These are phyloP conservation scores for Oryzias dopingdopingensis DNA, from an alignment of 2,797 vertebrate species.

Conservation along the genomic window DNA sequence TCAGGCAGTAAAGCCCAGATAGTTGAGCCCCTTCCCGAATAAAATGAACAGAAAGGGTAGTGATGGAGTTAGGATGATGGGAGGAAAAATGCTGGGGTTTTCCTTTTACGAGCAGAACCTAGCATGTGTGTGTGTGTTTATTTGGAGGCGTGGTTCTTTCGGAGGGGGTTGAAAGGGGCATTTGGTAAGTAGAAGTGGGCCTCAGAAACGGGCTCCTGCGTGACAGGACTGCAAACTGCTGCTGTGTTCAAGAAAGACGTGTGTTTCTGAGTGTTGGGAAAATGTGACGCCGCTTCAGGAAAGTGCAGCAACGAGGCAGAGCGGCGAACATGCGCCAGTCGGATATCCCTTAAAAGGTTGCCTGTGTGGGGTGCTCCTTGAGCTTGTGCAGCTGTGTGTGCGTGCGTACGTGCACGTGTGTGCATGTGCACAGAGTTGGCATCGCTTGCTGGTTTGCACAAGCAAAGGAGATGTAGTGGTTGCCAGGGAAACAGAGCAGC, in stretches of 20 bases:
- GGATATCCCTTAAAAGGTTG: slow-evolving; percentile 62
- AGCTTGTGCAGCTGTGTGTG: slow-evolving; percentile 23
- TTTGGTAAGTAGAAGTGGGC: no score
- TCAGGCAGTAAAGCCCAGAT: no score
- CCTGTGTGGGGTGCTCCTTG: slow-evolving; percentile 43
- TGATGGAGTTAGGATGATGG: no score
- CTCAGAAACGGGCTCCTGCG: no score
- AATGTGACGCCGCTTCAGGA: slow-evolving; percentile 22
- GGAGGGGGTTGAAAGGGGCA: no score
- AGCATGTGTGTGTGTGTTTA: no score
- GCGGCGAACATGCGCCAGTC: slow-evolving; percentile 21
- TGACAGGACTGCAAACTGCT: no score
- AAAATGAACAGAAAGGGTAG: no score
- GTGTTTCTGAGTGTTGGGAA: slow-evolving; percentile 41
- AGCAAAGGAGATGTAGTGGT: slow-evolving; percentile 72
- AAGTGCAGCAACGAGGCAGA: slow-evolving; percentile 29
- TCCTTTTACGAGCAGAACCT: no score
- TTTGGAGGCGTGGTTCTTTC: no score
- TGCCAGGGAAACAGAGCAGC: slow-evolving; percentile 79
- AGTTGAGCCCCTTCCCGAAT: no score
- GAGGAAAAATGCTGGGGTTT: no score
- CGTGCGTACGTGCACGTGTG: not conserved
- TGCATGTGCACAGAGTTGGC: slow-evolving; percentile 56
- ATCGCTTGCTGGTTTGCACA: slow-evolving; percentile 72
- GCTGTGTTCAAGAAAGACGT: slow-evolving; percentile 27